phyloP scores from a whole-genome alignment of 2,113 vertebrate species.

The Cichladusa arquata region DNA sequence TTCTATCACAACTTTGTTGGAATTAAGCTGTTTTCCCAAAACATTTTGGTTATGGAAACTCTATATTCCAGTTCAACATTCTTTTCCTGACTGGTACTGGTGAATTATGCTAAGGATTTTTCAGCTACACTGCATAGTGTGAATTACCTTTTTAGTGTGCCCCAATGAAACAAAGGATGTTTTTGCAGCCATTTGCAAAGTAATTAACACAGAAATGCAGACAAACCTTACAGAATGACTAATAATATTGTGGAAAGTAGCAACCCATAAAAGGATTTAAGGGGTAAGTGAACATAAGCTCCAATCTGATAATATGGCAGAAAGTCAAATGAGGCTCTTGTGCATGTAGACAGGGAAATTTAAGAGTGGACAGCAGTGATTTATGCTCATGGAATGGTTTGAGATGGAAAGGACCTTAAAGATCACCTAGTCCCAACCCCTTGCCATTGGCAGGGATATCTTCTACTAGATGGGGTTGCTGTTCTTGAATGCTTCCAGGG shows the following conservation, averaged over 20 bases:
- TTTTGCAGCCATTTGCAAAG: not conserved
- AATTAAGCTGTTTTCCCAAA: not conserved
- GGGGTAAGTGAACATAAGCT: not conserved
- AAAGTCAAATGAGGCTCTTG: not conserved
- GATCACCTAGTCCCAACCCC: not conserved
- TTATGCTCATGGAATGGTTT: not conserved
- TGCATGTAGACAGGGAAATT: not conserved
- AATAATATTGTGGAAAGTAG: not conserved
- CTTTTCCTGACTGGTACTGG: not conserved
- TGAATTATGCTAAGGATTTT: not conserved
- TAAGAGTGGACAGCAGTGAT: not conserved
- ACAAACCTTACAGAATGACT: not conserved
- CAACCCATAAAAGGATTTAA: not conserved
- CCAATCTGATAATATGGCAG: not conserved
- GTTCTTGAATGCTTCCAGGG: not conserved
- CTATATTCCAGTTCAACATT: not conserved
- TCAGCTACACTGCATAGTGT: not conserved
- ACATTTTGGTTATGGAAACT: not conserved
- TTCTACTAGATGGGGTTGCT: not conserved
- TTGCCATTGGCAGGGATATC: too few species aligned
- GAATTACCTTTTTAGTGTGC: not conserved
- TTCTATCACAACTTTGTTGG: not conserved
- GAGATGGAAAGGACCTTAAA: not conserved
- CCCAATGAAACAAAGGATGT: not conserved
- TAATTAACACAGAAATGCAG: not conserved